Base-by-base conservation (phyloP, 2,113 vertebrate genomes). In the Myocastor coypus region DNA sequence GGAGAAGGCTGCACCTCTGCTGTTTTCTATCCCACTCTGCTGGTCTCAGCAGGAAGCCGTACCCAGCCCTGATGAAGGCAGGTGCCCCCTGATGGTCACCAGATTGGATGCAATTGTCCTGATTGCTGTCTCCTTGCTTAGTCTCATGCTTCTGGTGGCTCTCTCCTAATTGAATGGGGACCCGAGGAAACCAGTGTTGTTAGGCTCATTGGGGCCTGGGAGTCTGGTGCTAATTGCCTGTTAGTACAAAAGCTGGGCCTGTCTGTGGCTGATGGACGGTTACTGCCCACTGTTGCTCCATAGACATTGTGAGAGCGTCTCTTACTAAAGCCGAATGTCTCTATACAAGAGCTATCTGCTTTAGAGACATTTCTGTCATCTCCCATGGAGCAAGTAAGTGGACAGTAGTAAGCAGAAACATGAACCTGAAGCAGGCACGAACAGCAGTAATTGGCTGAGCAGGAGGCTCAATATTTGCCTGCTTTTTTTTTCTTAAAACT, bases 51-150 rank as follows among this genome's bases (percentile, higher is more conserved):
- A 80, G 98, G 97, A 75, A 64, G 89, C 73, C 81, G 87, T 2
- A 2, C 86, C 91, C 1, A 22, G 94, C 87, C 95, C 93, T 96
- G 95, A 97, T 97, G 97, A 97, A 97, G 97, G 84, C 97, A 94
- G 92, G 96, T 95, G 85, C 96, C 97, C 95, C 94, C 97, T 55
- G 52, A 42, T 93, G 95, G 92, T 97, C 64, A 2, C 95, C 96
- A 94, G 97, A 98, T 98, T 97, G 96, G 96, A 94, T 92, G 87
- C 95, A 86, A 82, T 98, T 98, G 97, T 98, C 97, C 94, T 98
- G 98, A 98, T 98, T 97, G 97, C 98, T 92, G 97, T 97, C 95
- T 98, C 96, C 96, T 97, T 96, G 97, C 97, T 97, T 95, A 94
- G 94, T 91, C 97, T 97, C 96, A 94, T 97, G 98, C 97, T 98